Percentiles rank a stretch among this genome's conserved stretches.
These are phyloP conservation scores for Morpho deidamia DNA, from an alignment of 2,888 invertebrate species.

Conservation along the genomic window DNA sequence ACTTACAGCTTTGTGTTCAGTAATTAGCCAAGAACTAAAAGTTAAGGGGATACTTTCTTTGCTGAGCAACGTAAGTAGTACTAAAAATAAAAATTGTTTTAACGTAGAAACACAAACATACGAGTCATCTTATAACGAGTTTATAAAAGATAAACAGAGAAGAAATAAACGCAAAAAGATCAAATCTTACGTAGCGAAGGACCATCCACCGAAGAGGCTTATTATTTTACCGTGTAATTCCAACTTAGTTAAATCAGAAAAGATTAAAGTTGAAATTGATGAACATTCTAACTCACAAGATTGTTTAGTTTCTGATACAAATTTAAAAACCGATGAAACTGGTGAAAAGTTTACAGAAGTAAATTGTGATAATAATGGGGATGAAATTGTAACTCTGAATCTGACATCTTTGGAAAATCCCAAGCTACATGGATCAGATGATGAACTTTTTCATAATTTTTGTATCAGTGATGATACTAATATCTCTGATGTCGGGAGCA, in stretches of 20 bases:
- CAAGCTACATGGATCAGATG: background rate
- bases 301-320: background rate
- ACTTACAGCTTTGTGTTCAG: slow-evolving; percentile 48
- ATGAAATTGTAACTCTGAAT: too few species aligned
- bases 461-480: slow-evolving; percentile 38
- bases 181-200: slow-evolving; percentile 46
- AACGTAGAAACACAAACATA: slow-evolving; percentile 37
- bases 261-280: background rate
- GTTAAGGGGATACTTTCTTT: slow-evolving; percentile 48
- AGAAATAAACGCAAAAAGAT: slow-evolving; percentile 32
- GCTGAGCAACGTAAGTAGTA: slow-evolving; percentile 28
- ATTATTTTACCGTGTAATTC: slow-evolving; percentile 36
- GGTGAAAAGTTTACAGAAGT: background rate
- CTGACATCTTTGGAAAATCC: too few species aligned
- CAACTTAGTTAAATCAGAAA: slow-evolving; percentile 2
- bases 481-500: slow-evolving; percentile 38
- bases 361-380: background rate
- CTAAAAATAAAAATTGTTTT: background rate
- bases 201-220: slow-evolving; percentile 32
- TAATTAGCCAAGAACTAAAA: slow-evolving; percentile 50
- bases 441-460: slow-evolving; percentile 25
- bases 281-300: background rate
- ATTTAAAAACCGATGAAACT: background rate
- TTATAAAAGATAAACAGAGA: slow-evolving; percentile 22
- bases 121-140: slow-evolving; percentile 28